A percentile compares a stretch with the other conserved stretches of the same genome.
Evolutionary conservation across 2,888 invertebrate species (phyloP).

Genomic region (Drosophila pegasa): DNA sequence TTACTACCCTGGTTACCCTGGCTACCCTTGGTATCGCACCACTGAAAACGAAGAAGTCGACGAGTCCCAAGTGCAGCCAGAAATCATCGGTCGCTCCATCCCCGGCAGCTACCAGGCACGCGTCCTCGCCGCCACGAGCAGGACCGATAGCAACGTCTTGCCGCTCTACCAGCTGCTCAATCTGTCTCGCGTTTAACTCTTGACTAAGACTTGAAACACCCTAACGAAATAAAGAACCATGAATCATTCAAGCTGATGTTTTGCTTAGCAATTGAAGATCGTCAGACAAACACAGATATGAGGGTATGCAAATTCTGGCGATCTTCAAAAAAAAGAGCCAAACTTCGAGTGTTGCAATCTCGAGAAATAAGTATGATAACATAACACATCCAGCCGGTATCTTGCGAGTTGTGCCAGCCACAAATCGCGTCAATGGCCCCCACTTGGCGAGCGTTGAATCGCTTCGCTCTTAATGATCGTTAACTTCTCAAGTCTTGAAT

Average conservation of each 20-base stretch:
- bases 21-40: slow-evolving; percentile 53
- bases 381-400: slow-evolving; percentile 22
- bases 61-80: slow-evolving; percentile 9
- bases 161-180: slow-evolving; percentile 66
- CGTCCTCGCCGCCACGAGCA: slow-evolving; percentile 36
- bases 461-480: slow-evolving; percentile 40
- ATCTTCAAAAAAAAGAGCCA: background rate
- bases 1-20: slow-evolving; percentile 31
- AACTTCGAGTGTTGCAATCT: background rate
- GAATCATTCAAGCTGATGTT: background rate
- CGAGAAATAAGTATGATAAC: slow-evolving; percentile 14
- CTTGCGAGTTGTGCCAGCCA: slow-evolving; percentile 4
- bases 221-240: slow-evolving; percentile 9
- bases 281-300: background rate
- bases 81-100: slow-evolving; percentile 32
- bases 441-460: slow-evolving; percentile 18
- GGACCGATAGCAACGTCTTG: slow-evolving; percentile 40
- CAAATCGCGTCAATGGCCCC: slow-evolving; percentile 32
- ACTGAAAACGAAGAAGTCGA: slow-evolving; percentile 43
- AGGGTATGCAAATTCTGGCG: background rate
- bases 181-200: slow-evolving; percentile 46
- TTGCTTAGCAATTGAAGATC: background rate
- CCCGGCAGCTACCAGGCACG: slow-evolving; percentile 60
- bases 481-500: slow-evolving; percentile 27
- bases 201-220: background rate